A percentile compares a stretch with the other conserved stretches of the same genome.
phyloP scores from a whole-genome alignment of 2,888 invertebrate genomes.

The Thera obeliscata region DNA sequence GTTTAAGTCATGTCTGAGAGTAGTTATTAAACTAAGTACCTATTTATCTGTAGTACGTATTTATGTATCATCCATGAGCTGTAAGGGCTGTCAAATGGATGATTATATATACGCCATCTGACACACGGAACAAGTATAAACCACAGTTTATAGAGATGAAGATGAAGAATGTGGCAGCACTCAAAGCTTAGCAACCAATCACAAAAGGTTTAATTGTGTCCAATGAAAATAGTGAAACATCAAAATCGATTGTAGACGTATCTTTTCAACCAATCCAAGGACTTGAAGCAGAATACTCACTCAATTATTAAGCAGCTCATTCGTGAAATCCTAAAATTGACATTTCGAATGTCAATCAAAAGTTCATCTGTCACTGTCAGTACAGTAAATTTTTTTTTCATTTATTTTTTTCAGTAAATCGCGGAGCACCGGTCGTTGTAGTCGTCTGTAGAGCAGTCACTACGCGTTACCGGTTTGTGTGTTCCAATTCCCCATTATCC shows the following conservation, averaged over 20 bases:
- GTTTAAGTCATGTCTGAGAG: too few species aligned
- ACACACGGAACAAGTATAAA: too few species aligned
- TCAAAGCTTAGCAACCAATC: constrained; percentile 4
- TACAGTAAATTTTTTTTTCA: not conserved
- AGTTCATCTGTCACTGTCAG: constrained; percentile 1
- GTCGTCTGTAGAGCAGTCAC: constrained; percentile 72
- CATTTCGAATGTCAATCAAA: not conserved
- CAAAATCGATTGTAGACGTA: not conserved
- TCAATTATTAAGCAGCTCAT: constrained; percentile 8
- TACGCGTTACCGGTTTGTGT: constrained; percentile 72
- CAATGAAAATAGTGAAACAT: not conserved
- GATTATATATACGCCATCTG: too few species aligned
- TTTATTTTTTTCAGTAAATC: constrained; percentile 62
- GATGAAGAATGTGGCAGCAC: not conserved
- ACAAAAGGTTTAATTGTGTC: not conserved
- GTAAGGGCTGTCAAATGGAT: too few species aligned
- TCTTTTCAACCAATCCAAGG: constrained; percentile 11
- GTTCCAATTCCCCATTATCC: constrained; percentile 50
- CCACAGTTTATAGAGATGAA: too few species aligned
- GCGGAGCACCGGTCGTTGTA: constrained; percentile 68
- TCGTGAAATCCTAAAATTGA: constrained; percentile 18
- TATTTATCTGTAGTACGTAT: too few species aligned
- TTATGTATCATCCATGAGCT: too few species aligned
- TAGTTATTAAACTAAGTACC: too few species aligned
- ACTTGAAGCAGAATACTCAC: constrained; percentile 11